Evolutionary conservation across 2,888 invertebrate species (phyloP), one percentile per base, ranked within the genome.

Genomic region (Tanaodytes sp.): DNA sequence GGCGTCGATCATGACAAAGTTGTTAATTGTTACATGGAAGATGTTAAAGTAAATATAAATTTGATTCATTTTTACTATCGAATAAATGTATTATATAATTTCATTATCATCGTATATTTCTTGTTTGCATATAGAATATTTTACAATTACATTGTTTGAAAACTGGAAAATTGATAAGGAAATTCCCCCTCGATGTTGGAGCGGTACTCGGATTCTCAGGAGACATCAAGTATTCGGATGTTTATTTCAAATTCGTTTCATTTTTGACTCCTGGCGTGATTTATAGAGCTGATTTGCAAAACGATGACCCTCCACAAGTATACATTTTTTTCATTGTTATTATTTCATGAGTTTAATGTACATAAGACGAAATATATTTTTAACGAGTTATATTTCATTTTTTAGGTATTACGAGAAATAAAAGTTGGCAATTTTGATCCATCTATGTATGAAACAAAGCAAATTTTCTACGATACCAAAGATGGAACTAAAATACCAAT

Each of bases 401-500:
- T 63, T 30, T 85, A 94, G 93, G 87, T 95, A 5, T 92, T 93
- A 81, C 90, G 94, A 73, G 93, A 95, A 85, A 94, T 94, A n/a
- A 89, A 90, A 82, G 90, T 97, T 27, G 92, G 93, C 65, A 93
- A 93, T 59, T 93, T 96, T 82, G 90, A 96, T 84, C 86, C 92
- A 1, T 88, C 89, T 6, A 86, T 91, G 72, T 97, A 94, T 80
- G 91, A 92, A 80, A 93, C 94, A 8, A 90, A 91, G 68, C 98
- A 98, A 86, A 89, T 96, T 61, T 98, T 98, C 87, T 98, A 95
- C 84, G 84, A 89, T 1, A 96, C 96, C 86, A 96, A 94, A 85
- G 98, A 98, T 85, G 95, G 93, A 77, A 96, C 95, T 14, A 91
- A 92, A 87, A 90, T 98, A 76, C 98, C 98, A 15, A 98, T 98